These are phyloP conservation scores for Pterocles burchelli DNA, from an alignment of 2,113 vertebrate species.

Conservation along the genomic window DNA sequence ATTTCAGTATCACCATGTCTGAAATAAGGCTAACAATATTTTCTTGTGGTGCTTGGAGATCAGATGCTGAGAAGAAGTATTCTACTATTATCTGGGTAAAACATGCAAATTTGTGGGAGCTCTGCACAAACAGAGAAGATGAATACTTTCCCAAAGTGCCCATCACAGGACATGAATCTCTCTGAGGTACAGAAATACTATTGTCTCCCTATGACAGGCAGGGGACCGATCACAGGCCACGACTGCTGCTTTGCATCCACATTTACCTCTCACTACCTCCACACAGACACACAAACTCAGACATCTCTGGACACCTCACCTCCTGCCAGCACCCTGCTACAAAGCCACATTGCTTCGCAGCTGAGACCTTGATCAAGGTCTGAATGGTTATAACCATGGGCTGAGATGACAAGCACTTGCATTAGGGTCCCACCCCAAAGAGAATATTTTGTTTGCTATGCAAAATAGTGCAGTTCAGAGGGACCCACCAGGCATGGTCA, in stretches of 20 bases:
- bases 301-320: not conserved
- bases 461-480: not conserved
- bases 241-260: not conserved
- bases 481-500: not conserved
- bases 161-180: not conserved
- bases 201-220: not conserved
- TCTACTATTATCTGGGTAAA: not conserved
- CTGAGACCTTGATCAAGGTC: too few relatives aligned
- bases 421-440: not conserved
- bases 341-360: not conserved
- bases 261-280: not conserved
- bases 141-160: not conserved
- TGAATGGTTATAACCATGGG: rapidly evolving
- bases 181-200: not conserved
- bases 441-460: not conserved
- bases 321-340: not conserved
- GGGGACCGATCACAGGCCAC: rapidly evolving
- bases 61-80: not conserved
- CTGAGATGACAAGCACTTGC: not conserved
- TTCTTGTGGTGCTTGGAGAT: not conserved
- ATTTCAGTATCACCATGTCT: not conserved
- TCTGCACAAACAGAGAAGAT: not conserved
- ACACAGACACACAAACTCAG: rapidly evolving
- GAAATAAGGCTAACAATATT: not conserved
- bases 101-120: not conserved